phyloP scores from a whole-genome alignment of 2,888 invertebrate genomes.

The Apamea crenata region DNA sequence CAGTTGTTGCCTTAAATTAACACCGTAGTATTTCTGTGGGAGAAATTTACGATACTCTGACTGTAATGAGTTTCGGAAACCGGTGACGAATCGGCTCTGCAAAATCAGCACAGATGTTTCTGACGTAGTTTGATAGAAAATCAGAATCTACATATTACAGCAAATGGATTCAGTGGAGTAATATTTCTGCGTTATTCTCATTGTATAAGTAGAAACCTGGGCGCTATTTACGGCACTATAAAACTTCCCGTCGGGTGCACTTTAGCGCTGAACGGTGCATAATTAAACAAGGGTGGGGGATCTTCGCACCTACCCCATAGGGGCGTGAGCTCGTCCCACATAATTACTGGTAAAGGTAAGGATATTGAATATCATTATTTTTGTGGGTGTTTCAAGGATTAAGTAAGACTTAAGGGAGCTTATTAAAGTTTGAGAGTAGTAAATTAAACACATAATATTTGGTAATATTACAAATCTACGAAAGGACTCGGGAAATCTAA shows the following conservation, averaged over 20 bases:
- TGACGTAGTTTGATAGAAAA: conserved; percentile 29
- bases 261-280: conserved; percentile 77
- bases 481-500: not conserved
- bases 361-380: conserved; percentile 62
- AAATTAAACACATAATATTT: conserved; percentile 6
- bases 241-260: conserved; percentile 78
- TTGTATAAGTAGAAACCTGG: conserved; percentile 58
- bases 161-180: conserved; percentile 35
- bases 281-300: conserved; percentile 76
- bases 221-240: conserved; percentile 69
- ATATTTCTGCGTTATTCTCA: conserved; percentile 60
- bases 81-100: conserved; percentile 39
- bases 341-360: conserved; percentile 65
- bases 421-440: conserved; percentile 13
- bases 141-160: conserved; percentile 26
- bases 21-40: conserved; percentile 26
- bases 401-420: conserved; percentile 9
- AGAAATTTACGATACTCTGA: conserved; percentile 50
- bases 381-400: conserved; percentile 42
- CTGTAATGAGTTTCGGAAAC: conserved; percentile 37
- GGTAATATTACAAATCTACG: not conserved
- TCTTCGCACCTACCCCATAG: conserved; percentile 67
- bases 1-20: conserved; percentile 48
- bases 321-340: conserved; percentile 63
- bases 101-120: conserved; percentile 15